Conservation (phyloP, 2,113 vertebrate species). For the Dissostichus mawsoni region DNA sequence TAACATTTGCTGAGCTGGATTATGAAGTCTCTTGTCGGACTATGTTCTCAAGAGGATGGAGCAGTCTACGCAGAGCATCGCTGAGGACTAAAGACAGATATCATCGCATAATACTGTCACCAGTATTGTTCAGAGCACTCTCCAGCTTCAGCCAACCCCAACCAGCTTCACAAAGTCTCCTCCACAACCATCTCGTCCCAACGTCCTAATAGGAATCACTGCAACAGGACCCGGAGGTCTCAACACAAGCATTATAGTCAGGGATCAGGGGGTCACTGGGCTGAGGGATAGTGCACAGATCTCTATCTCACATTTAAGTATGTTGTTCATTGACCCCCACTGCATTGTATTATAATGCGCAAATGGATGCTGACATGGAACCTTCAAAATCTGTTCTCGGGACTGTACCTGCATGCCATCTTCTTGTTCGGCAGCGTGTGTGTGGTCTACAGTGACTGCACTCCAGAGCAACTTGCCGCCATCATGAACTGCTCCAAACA, state of each 20-base stretch:
- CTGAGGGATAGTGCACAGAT: slow-evolving; percentile 83
- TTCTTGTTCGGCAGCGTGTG: slow-evolving; percentile 93
- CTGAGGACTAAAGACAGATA: slow-evolving; percentile 56
- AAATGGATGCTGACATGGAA: slow-evolving; percentile 99
- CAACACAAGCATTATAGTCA: slow-evolving; percentile 28
- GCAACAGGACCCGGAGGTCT: slow-evolving; percentile 44
- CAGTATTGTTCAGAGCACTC: slow-evolving; percentile 3
- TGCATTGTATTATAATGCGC: slow-evolving; percentile 98
- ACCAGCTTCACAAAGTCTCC: slow-evolving; percentile 5
- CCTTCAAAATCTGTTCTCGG: slow-evolving; percentile 95
- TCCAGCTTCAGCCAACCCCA: slow-evolving; percentile 14
- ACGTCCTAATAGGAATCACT: slow-evolving; percentile 28
- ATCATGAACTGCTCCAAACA: slow-evolving; percentile 97
- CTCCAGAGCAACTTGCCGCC: slow-evolving; percentile 94
- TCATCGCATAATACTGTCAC: slow-evolving; percentile 17
- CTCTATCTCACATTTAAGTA: slow-evolving; percentile 90
- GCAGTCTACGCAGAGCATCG: slow-evolving; percentile 4
- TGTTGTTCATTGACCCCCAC: slow-evolving; percentile 93
- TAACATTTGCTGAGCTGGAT: slow-evolving; percentile 81
- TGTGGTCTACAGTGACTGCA: slow-evolving; percentile 94
- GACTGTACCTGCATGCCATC: slow-evolving; percentile 93
- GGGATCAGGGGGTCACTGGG: slow-evolving; percentile 80
- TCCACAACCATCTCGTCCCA: slow-evolving; percentile 52
- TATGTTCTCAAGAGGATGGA: slow-evolving; percentile 57
- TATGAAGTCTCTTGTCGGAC: slow-evolving; percentile 43